These are phyloP conservation scores for Selenia dentaria DNA, from an alignment of 2,888 invertebrate species.

Conservation along the genomic window DNA sequence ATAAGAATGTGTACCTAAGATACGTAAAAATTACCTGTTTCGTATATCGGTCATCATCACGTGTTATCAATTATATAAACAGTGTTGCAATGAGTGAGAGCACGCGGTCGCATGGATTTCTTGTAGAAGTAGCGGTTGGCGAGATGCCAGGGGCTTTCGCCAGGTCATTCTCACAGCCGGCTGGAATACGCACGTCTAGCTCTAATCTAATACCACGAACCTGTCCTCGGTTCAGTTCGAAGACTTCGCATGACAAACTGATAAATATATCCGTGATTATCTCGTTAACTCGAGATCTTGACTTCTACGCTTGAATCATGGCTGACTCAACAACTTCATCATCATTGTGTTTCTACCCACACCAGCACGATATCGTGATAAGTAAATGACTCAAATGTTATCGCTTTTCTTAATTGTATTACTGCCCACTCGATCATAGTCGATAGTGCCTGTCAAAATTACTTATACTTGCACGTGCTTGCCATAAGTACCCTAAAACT, in stretches of 20 bases:
- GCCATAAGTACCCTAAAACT: too few species aligned
- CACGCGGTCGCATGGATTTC: constrained; percentile 35
- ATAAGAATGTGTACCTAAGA: not conserved
- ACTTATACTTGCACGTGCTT: not conserved
- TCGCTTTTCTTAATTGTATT: constrained; percentile 4
- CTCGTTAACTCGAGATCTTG: constrained; percentile 22
- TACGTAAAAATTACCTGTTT: too few species aligned
- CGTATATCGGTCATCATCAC: constrained; percentile 2
- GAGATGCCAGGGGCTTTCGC: constrained; percentile 59
- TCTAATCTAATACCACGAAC: constrained; percentile 14
- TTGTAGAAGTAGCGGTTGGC: constrained; percentile 44
- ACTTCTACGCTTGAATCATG: constrained; percentile 13
- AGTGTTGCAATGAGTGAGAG: constrained; percentile 39
- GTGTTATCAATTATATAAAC: constrained; percentile 35
- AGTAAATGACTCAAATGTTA: constrained; percentile 4
- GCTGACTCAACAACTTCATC: constrained; percentile 10
- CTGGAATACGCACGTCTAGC: constrained; percentile 41
- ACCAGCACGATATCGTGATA: not conserved
- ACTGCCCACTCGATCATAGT: not conserved
- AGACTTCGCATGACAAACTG: constrained; percentile 19
- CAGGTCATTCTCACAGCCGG: constrained; percentile 56
- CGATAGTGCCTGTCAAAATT: constrained; percentile 11
- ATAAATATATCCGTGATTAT: constrained; percentile 38
- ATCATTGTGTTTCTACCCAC: not conserved
- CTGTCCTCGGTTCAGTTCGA: constrained; percentile 21